Evolutionary conservation across 2,797 vertebrate genomes (phyloP).

Genomic region (Danio aesculapii): DNA sequence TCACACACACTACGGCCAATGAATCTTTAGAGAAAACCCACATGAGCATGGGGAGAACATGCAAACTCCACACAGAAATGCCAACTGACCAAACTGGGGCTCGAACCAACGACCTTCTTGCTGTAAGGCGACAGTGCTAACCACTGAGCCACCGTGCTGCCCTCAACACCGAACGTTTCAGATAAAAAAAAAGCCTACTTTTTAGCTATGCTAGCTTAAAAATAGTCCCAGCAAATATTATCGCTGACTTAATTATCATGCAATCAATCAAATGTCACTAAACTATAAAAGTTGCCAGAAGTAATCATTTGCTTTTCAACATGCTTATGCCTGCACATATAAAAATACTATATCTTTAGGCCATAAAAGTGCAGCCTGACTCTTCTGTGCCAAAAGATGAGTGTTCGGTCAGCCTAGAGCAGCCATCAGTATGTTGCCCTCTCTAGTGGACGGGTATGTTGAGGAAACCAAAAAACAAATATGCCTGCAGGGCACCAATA

Average conservation of each 20-base stretch:
- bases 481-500: slow-evolving; percentile 32
- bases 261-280: not conserved
- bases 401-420: slow-evolving; percentile 10
- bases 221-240: not conserved
- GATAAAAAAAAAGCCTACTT: not conserved
- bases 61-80: too few species aligned
- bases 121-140: too few species aligned
- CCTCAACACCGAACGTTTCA: too few species aligned
- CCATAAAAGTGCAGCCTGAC: not conserved
- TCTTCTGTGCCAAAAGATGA: not conserved
- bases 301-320: not conserved
- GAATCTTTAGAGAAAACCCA: too few species aligned
- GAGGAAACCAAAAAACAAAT: slow-evolving; percentile 48
- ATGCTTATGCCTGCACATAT: not conserved
- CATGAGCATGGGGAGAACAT: too few species aligned
- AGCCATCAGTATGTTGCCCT: slow-evolving; percentile 13
- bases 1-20: too few species aligned
- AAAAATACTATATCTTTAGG: too few species aligned
- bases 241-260: not conserved
- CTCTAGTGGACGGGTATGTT: slow-evolving; percentile 39
- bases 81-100: too few species aligned
- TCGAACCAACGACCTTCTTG: too few species aligned
- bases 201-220: not conserved
- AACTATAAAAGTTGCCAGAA: not conserved
- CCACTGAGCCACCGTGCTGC: too few species aligned